Percentiles rank a stretch among this genome's conserved stretches.
These are phyloP conservation scores for Otolemur crassicaudatus DNA, from an alignment of 2,797 vertebrate genomes.

Conservation along the genomic window DNA sequence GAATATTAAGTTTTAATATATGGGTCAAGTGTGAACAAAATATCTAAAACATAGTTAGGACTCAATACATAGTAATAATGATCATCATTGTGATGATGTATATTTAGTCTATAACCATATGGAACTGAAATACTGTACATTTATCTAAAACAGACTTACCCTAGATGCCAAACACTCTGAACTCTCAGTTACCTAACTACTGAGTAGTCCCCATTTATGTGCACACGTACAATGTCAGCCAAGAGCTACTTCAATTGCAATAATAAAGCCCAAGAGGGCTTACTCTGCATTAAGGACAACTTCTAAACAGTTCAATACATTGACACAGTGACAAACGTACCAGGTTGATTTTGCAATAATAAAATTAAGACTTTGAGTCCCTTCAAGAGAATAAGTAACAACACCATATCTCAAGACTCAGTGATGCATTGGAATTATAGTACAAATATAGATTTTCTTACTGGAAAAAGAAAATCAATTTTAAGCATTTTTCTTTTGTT, in stretches of 20 bases:
- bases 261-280: not conserved
- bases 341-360: not conserved
- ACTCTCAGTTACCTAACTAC: not conserved
- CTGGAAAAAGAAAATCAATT: not conserved
- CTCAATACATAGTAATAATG: not conserved
- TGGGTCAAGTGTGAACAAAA: not conserved
- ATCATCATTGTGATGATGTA: not conserved
- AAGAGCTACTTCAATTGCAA: not conserved
- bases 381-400: not conserved
- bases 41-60: not conserved
- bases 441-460: slow-evolving; percentile 1
- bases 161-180: not conserved
- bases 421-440: not conserved
- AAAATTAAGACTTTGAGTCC: not conserved
- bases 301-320: not conserved
- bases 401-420: not conserved
- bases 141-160: not conserved
- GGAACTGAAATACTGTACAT: not conserved
- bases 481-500: slow-evolving; percentile 29
- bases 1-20: not conserved
- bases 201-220: not conserved
- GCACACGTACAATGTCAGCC: not conserved
- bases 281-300: not conserved
- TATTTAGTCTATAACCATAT: not conserved
- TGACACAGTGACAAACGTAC: not conserved